Evolutionary conservation across 2,888 invertebrate genomes (phyloP).

Genomic region (Tricholauxania praeusta): DNA sequence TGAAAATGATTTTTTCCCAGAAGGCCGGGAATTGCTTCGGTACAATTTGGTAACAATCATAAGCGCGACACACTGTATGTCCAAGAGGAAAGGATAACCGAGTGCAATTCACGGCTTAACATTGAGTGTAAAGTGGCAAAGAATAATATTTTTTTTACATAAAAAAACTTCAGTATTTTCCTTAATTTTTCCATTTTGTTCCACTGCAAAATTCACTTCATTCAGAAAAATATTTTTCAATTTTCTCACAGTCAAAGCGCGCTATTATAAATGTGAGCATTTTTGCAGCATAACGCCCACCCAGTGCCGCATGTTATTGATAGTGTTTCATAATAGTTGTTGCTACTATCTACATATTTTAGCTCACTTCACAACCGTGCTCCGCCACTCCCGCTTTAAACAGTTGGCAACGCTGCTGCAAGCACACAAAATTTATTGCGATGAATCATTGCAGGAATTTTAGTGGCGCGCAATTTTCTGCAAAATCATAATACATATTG

Average conservation of each 20-base stretch:
- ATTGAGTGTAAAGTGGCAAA: too few species aligned
- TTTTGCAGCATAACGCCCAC: background rate
- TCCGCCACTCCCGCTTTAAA: too few species aligned
- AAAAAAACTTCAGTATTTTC: too few species aligned
- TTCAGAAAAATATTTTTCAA: slow-evolving; percentile 22
- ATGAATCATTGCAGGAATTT: slow-evolving; percentile 19
- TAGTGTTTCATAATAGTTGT: slow-evolving; percentile 11
- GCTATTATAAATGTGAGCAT: background rate
- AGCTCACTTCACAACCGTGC: background rate
- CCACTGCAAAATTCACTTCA: slow-evolving; percentile 1
- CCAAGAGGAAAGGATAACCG: too few species aligned
- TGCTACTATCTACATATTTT: background rate
- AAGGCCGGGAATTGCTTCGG: too few species aligned
- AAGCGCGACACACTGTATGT: too few species aligned
- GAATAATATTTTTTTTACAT: too few species aligned
- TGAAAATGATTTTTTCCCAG: too few species aligned
- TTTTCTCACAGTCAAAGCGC: slow-evolving; percentile 2
- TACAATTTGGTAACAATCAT: too few species aligned
- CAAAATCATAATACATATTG: slow-evolving; percentile 18
- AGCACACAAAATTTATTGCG: background rate
- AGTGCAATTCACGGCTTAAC: too few species aligned
- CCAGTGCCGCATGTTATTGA: slow-evolving; percentile 22
- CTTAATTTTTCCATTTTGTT: background rate
- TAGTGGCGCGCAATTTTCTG: background rate
- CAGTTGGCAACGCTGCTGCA: slow-evolving; percentile 1